These are phyloP conservation scores for Unio delphinus DNA, from an alignment of 2,888 invertebrate genomes.

Conservation along the genomic window DNA sequence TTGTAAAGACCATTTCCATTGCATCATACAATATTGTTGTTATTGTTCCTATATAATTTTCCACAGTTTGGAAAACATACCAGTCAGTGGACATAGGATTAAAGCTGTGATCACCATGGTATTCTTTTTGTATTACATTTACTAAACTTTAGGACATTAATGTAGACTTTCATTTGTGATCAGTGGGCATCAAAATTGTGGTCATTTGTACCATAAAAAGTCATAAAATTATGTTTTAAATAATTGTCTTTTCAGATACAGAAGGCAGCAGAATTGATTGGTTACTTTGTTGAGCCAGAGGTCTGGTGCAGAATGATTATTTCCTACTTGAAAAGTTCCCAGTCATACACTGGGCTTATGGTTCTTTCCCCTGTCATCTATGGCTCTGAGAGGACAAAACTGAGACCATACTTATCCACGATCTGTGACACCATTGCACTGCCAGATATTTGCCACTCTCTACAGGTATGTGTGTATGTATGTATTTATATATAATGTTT, in stretches of 20 bases:
- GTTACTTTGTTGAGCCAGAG: slow-evolving; percentile 81
- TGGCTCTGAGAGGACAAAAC: slow-evolving; percentile 49
- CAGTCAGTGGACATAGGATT: too few relatives aligned
- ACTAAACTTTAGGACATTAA: too few relatives aligned
- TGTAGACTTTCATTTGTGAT: too few relatives aligned
- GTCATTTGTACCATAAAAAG: too few relatives aligned
- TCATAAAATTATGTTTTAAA: neutral
- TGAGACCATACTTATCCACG: slow-evolving; percentile 74
- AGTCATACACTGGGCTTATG: slow-evolving; percentile 58
- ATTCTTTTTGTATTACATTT: too few relatives aligned
- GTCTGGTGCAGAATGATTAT: slow-evolving; percentile 79
- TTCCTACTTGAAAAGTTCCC: slow-evolving; percentile 41
- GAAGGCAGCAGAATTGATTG: slow-evolving; percentile 81
- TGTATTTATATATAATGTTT: too few relatives aligned
- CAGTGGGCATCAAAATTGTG: too few relatives aligned
- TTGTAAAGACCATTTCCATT: too few relatives aligned
- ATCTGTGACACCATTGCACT: slow-evolving; percentile 77
- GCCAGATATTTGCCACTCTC: slow-evolving; percentile 76
- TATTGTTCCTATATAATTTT: too few relatives aligned
- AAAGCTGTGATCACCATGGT: too few relatives aligned
- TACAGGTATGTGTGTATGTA: slow-evolving; percentile 38
- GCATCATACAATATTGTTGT: too few relatives aligned
- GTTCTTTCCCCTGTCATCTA: slow-evolving; percentile 60
- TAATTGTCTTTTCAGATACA: slow-evolving; percentile 74
- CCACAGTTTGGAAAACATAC: too few relatives aligned